phyloP scores from a whole-genome alignment of 2,888 invertebrate genomes.

The Crioceris asparagi region DNA sequence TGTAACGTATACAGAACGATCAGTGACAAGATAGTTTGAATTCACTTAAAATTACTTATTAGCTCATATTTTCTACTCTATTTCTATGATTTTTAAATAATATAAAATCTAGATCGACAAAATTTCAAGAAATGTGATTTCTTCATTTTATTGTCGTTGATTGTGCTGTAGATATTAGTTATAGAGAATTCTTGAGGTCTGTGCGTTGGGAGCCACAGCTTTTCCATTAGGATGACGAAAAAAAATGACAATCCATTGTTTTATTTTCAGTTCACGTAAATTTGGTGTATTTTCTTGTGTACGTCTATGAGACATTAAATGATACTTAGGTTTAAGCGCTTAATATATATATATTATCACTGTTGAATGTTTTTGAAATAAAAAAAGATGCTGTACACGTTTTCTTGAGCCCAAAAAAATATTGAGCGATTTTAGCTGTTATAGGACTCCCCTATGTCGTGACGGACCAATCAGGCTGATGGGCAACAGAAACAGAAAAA shows the following conservation, averaged over 20 bases:
- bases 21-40: too few species aligned
- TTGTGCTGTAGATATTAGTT: too few species aligned
- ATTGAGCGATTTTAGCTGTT: too few species aligned
- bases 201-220: constrained; percentile 13
- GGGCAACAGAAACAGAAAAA: constrained; percentile 33
- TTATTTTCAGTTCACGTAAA: constrained; percentile 32
- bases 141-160: neutral
- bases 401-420: too few species aligned
- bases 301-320: constrained; percentile 33
- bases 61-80: too few species aligned
- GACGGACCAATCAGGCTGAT: constrained; percentile 22
- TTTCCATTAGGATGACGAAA: constrained; percentile 2
- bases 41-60: too few species aligned
- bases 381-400: constrained; percentile 1
- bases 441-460: constrained; percentile 32
- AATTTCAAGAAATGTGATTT: too few species aligned
- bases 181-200: too few species aligned
- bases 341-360: constrained; percentile 19
- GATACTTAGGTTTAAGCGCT: constrained; percentile 27
- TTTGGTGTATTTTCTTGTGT: constrained; percentile 31
- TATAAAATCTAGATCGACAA: too few species aligned
- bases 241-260: constrained; percentile 38
- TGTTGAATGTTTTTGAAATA: constrained; percentile 22
- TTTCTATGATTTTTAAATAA: too few species aligned
- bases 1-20: constrained; percentile 26